Conservation (phyloP, 2,888 invertebrate genomes). For the Gortyna flavago region DNA sequence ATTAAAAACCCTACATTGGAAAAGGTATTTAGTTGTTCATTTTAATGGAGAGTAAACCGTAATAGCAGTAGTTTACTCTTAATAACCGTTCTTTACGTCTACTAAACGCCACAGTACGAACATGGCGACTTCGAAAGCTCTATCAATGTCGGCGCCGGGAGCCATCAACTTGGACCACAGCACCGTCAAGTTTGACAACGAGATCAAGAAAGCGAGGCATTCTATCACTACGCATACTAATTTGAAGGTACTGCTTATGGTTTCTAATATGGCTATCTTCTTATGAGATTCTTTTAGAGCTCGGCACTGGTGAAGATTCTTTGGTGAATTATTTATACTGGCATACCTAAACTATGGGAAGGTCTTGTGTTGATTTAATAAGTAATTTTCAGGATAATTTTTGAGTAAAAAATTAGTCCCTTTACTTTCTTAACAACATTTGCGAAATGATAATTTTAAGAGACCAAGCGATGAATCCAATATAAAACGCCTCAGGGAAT, state of each 20-base stretch:
- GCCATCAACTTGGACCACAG: constrained; percentile 94
- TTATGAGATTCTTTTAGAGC: not conserved
- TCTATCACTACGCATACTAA: constrained; percentile 86
- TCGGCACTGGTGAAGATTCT: not conserved
- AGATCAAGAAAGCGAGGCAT: constrained; percentile 88
- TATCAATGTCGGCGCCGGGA: constrained; percentile 96
- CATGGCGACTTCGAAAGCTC: constrained; percentile 92
- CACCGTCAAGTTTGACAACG: constrained; percentile 93
- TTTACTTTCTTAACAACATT: not conserved
- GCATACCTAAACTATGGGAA: not conserved
- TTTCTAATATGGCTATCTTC: constrained; percentile 10
- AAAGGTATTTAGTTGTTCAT: not conserved
- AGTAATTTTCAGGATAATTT: not conserved
- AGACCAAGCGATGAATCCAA: not conserved
- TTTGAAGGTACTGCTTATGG: constrained; percentile 76
- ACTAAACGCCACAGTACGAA: constrained; percentile 86
- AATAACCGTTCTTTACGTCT: constrained; percentile 12
- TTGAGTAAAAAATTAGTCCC: not conserved
- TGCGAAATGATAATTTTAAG: not conserved
- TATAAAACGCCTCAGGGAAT: not conserved
- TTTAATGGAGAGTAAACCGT: constrained; percentile 1
- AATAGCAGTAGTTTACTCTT: not conserved
- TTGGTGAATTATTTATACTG: not conserved
- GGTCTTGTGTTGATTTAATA: not conserved
- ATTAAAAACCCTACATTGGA: not conserved